A percentile compares a stretch with the other conserved stretches of the same genome.
These are phyloP conservation scores for Pterostichus niger DNA, from an alignment of 2,888 invertebrate species.

Conservation along the genomic window DNA sequence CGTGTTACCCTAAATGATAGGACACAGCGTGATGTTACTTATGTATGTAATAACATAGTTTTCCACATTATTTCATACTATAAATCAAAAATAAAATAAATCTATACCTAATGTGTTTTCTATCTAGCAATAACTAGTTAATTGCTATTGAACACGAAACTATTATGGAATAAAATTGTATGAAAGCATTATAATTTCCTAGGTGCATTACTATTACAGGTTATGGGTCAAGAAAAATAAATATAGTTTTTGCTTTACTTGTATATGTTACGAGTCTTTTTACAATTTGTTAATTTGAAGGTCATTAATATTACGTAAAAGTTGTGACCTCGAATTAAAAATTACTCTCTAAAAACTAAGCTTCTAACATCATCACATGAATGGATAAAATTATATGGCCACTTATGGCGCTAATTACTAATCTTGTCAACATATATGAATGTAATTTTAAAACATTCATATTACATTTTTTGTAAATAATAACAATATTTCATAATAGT, in stretches of 20 bases:
- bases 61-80: no score
- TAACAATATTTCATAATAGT: no score
- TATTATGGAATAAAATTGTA: conserved; percentile 11
- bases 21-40: no score
- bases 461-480: no score
- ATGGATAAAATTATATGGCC: neutral
- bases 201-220: neutral
- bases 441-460: no score
- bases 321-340: neutral
- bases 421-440: no score
- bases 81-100: no score
- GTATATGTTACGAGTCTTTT: neutral
- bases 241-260: conserved; percentile 11
- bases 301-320: conserved; percentile 3
- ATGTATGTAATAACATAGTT: no score
- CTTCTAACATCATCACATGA: neutral
- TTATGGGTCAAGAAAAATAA: neutral
- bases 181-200: neutral
- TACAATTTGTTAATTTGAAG: conserved; percentile 14
- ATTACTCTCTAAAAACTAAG: conserved; percentile 10
- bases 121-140: neutral
- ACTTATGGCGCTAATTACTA: no score
- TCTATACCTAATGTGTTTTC: no score
- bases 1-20: no score
- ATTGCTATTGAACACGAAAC: conserved; percentile 2